A percentile compares a stretch with the other conserved stretches of the same genome.
Evolutionary conservation across 2,888 invertebrate species (phyloP).

Genomic region (Volucella zonaria): DNA sequence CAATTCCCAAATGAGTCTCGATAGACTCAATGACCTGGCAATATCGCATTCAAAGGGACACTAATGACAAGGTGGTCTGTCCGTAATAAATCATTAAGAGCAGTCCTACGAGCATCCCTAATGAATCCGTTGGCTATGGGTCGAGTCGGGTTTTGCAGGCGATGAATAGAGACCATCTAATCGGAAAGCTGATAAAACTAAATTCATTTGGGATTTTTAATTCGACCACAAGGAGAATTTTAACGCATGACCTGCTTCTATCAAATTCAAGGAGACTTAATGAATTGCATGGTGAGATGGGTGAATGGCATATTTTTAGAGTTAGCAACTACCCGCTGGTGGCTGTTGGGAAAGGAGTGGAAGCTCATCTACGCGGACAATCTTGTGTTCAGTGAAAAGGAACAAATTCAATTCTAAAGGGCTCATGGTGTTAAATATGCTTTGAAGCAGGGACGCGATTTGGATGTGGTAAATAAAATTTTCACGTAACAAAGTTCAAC

Average conservation of each 20-base stretch:
- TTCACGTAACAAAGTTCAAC: too few relatives aligned
- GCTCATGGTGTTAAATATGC: too few relatives aligned
- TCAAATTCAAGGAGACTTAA: too few relatives aligned
- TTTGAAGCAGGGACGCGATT: too few relatives aligned
- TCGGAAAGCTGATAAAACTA: conserved; percentile 39
- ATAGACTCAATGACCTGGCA: conserved; percentile 39
- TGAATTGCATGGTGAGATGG: too few relatives aligned
- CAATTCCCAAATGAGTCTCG: background rate
- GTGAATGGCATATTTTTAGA: too few relatives aligned
- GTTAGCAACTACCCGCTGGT: too few relatives aligned
- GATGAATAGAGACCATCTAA: conserved; percentile 32
- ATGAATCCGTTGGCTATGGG: conserved; percentile 44
- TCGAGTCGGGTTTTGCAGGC: conserved; percentile 28
- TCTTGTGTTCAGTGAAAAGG: too few relatives aligned
- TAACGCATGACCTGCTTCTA: conserved; percentile 49
- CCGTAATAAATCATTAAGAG: conserved; percentile 64
- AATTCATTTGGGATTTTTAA: conserved; percentile 25
- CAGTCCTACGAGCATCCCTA: conserved; percentile 40
- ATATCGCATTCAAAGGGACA: conserved; percentile 46
- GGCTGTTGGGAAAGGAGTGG: too few relatives aligned
- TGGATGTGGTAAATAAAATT: too few relatives aligned
- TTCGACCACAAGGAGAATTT: conserved; percentile 32
- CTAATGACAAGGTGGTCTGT: conserved; percentile 56
- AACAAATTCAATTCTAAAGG: too few relatives aligned
- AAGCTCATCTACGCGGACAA: too few relatives aligned